Evolutionary conservation across 2,797 vertebrate genomes (phyloP).

Genomic region (Dipus sagitta): DNA sequence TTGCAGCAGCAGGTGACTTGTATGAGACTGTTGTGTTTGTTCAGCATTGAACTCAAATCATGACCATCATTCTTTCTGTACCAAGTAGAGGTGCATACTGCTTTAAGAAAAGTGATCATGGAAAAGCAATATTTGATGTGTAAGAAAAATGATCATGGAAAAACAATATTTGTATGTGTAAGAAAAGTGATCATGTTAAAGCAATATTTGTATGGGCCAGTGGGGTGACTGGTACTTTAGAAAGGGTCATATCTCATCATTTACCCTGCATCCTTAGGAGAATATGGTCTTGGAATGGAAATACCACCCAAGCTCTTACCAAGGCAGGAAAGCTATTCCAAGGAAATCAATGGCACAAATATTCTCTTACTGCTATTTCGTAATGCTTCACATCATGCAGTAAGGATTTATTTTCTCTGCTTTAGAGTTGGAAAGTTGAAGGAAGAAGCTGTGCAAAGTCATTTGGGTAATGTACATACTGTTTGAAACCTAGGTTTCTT

Average conservation of each 20-base stretch:
- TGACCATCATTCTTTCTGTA: not conserved
- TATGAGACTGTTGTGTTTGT: not conserved
- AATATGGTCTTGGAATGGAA: not conserved
- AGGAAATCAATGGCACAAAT: not conserved
- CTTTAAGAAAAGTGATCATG: not conserved
- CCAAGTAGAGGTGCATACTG: not conserved
- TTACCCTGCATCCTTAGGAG: not conserved
- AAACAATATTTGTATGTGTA: too few relatives aligned
- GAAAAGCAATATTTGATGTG: not conserved
- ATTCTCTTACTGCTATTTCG: not conserved
- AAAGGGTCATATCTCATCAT: not conserved
- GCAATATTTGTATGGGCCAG: too few relatives aligned
- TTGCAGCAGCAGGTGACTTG: not conserved
- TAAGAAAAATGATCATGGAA: too few relatives aligned
- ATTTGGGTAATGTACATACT: not conserved
- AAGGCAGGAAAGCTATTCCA: not conserved
- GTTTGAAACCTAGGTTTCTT: not conserved
- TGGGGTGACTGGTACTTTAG: not conserved
- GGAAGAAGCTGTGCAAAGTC: not conserved
- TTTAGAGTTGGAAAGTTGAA: slow-evolving; percentile 24
- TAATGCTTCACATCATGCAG: too few relatives aligned
- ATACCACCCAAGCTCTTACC: not conserved
- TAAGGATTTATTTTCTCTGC: not conserved
- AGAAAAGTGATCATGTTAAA: too few relatives aligned
- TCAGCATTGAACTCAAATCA: not conserved